Evolutionary conservation across 2,797 vertebrate genomes (phyloP), one percentile per base, ranked within the genome.

Genomic region (Hemibagrus guttatus): DNA sequence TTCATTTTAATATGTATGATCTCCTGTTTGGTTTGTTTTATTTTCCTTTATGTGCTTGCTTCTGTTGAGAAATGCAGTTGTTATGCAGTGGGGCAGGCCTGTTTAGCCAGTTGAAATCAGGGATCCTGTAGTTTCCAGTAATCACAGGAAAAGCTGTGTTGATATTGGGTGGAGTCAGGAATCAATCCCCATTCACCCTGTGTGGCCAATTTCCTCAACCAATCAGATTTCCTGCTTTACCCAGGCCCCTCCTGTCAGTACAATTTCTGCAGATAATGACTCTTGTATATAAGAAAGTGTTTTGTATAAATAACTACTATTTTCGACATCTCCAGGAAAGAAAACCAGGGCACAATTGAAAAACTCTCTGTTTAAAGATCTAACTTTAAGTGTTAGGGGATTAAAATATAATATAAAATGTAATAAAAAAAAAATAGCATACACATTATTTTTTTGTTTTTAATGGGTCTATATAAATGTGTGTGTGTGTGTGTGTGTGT

Each of bases 281-380:
- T 91, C 96, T 95, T 99, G 98, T 98, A 98, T 95, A 98, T 97
- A 98, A 94, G 84, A 96, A 95, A 97, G 96, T 97, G 96, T 98
- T 99, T 99, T 98, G 97, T 99, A 99, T 97, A 98, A 98, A 99
- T 98, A 94, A 97, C 91, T 97, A 97, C 97, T 99, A 98, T 99
- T 99, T 99, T 99, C 97, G 96, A 98, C 97, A 98, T 97, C 97
- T 97, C 96, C 94, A 94, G 94, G 95, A 96, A 95, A 96, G 97
- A 96, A 95, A 97, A 96, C 95, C 96, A 97, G 97, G 96, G 97
- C 96, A 97, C 97, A 97, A 97, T 95, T 95, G 95, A 95, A 71
- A 96, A 95, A 63, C 96, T 96, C 52, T 96, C 96, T 95, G 96
- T 94, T 94, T 93, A 91, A 94, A 93, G 93, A 94, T 95, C 95